Evolutionary conservation across 2,113 vertebrate species (phyloP), one percentile per base, ranked within the genome.

Genomic region (Myanophis thanlyinensis): DNA sequence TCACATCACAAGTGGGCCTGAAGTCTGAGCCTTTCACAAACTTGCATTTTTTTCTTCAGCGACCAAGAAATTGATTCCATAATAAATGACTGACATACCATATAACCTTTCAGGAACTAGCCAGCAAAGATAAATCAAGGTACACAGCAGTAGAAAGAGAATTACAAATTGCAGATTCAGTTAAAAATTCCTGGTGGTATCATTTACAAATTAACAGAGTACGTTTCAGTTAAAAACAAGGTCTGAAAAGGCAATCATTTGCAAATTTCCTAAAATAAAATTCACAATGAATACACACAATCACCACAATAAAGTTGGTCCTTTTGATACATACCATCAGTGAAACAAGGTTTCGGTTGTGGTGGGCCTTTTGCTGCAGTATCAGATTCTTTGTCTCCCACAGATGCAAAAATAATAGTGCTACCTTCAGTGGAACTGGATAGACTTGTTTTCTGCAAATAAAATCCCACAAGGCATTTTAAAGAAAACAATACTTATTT

Each of bases 361-460:
- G 98, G 97, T 3, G 96, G 88, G 93, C 98, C 98, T 90, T 98
- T 97, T 47, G 97, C 85, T 93, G 98, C 98, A 86, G 95, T 88
- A 46, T 98, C 98, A n/a, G 98, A 46, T 89, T 97, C 97, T 44
- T 98, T 98, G 67, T 99, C 98, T 96, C 98, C 97, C 52, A 95
- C 96, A 88, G 96, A 93, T 93, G 96, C 95, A 91, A 98, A 97
- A 95, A 98, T 98, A 90, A 99, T 97, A 15, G 99, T 99, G 96
- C 99, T 99, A 93, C 98, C 99, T 96, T 99, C 99, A 35, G 99
- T 99, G 22, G 98, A 98, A 96, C 99, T 99, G 10, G 95, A 94
- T 93, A 95, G 97, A 94, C 98, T 97, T 52, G 97, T 30, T 90
- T 96, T 98, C 99, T 99, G 97, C 87, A 97, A 97, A 95, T 47